A percentile compares a stretch with the other conserved stretches of the same genome.
Evolutionary conservation across 2,113 vertebrate genomes (phyloP).

Genomic region (Monopterus albus): DNA sequence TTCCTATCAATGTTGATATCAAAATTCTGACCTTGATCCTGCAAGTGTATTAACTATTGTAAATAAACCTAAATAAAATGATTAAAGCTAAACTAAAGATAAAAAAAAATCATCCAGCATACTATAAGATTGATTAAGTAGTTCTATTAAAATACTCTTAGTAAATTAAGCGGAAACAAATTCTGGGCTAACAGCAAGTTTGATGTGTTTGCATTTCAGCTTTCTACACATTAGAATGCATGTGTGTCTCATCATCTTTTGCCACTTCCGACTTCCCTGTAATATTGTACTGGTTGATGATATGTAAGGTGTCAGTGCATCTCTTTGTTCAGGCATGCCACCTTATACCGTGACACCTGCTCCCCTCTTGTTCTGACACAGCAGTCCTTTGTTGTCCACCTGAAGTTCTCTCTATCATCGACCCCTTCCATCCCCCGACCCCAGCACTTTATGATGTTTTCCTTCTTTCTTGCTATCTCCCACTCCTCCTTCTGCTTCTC

Average conservation of each 20-base stretch:
- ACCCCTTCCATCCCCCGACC: not conserved
- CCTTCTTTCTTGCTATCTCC: not conserved
- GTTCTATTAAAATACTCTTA: too few relatives aligned
- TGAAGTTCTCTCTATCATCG: not conserved
- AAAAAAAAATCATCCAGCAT: too few relatives aligned
- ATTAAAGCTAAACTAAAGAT: too few relatives aligned
- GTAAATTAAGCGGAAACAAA: too few relatives aligned
- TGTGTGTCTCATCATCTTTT: not conserved
- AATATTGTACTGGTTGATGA: conserved; percentile 3
- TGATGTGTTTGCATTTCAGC: not conserved
- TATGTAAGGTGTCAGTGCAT: conserved; percentile 28
- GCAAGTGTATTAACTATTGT: too few relatives aligned
- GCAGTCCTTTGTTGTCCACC: not conserved
- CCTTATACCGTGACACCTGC: conserved; percentile 21
- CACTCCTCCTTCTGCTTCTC: not conserved
- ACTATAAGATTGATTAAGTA: too few relatives aligned
- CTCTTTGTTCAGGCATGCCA: conserved; percentile 30
- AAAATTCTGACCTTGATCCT: too few relatives aligned
- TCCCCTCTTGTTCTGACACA: not conserved
- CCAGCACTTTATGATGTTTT: too few relatives aligned
- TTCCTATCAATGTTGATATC: too few relatives aligned
- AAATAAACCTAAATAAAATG: too few relatives aligned
- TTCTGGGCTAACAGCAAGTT: too few relatives aligned
- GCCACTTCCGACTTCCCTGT: conserved; percentile 24
- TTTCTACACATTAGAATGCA: not conserved